Conservation (phyloP, 35 echinoderm and acorn worm species). For the Strongylocentrotus purpuratus region DNA sequence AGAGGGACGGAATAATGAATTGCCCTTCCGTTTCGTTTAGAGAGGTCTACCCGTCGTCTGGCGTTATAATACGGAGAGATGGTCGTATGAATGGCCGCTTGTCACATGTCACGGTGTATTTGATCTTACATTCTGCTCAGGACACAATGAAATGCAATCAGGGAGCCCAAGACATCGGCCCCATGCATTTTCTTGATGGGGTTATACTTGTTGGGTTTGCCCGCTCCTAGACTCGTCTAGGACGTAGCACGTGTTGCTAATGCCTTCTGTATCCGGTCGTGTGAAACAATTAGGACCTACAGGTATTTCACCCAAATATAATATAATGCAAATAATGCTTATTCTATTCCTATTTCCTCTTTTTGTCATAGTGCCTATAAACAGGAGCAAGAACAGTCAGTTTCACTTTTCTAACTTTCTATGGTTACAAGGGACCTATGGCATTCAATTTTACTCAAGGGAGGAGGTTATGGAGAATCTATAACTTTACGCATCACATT, state of each 20-base stretch:
- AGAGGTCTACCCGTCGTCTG: background rate
- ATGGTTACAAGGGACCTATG: no score
- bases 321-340: no score
- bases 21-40: background rate
- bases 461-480: no score
- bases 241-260: background rate
- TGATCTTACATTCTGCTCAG: background rate
- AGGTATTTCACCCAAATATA: no score
- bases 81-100: background rate
- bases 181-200: background rate
- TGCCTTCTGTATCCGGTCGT: background rate
- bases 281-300: background rate
- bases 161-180: background rate
- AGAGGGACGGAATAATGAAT: background rate
- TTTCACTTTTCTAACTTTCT: no score
- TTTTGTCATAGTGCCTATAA: no score
- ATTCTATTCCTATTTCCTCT: no score
- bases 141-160: background rate
- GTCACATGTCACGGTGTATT: conserved; percentile 26
- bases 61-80: background rate
- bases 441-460: no score
- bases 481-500: no score
- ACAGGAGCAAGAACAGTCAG: no score
- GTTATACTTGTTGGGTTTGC: background rate
- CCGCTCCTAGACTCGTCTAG: background rate